phyloP scores from a whole-genome alignment of 1,140 invertebrate species.

The Aphaenogaster ashmeadi region DNA sequence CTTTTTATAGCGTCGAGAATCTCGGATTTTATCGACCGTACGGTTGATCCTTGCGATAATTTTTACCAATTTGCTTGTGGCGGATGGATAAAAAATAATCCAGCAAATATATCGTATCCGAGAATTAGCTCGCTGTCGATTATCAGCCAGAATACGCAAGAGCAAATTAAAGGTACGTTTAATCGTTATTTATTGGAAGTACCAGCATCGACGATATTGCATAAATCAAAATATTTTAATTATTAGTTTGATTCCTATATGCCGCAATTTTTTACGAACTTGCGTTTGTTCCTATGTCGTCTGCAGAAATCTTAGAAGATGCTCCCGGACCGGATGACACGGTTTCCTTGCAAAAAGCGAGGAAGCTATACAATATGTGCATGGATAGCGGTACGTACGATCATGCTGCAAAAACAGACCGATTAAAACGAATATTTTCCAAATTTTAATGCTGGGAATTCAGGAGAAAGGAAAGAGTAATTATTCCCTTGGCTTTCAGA shows the following conservation, averaged over 20 bases:
- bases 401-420: neutral
- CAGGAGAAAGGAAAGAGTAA: neutral
- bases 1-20: neutral
- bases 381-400: neutral
- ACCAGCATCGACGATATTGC: neutral
- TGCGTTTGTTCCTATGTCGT: neutral
- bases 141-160: neutral
- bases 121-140: neutral
- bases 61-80: constrained; percentile 40
- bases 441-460: neutral
- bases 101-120: neutral
- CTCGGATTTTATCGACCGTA: neutral
- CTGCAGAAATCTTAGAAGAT: constrained; percentile 21
- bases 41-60: constrained; percentile 26
- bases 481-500: neutral
- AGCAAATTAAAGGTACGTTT: constrained; percentile 8
- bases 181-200: neutral
- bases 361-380: neutral
- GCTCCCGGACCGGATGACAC: neutral
- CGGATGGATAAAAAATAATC: constrained; percentile 13
- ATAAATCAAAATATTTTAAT: neutral
- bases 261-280: neutral
- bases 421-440: neutral
- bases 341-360: neutral
- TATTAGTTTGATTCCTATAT: neutral